phyloP scores from a whole-genome alignment of 2,113 vertebrate species.

The Istiophorus platypterus region DNA sequence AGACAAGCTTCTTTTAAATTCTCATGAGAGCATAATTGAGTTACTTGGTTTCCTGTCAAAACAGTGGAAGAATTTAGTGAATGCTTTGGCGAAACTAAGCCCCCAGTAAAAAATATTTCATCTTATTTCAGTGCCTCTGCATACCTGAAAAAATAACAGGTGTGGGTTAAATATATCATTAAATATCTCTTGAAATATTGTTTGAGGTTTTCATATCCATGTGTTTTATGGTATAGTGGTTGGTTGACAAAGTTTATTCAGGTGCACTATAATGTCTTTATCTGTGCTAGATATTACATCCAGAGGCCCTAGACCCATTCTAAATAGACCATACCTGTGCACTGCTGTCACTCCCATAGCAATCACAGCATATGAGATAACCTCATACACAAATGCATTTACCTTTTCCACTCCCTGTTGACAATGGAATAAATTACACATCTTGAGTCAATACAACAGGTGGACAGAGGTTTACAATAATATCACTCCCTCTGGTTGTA shows the following conservation, averaged over 20 bases:
- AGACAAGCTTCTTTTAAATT: conserved; percentile 1
- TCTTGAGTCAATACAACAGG: conserved; percentile 32
- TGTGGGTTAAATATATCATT: no score
- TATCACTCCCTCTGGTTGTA: not conserved
- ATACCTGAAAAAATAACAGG: not conserved
- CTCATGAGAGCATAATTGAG: not conserved
- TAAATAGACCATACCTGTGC: conserved; percentile 11
- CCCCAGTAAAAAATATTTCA: not conserved
- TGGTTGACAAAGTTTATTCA: not conserved
- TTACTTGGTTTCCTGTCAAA: not conserved
- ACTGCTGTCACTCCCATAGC: conserved; percentile 11
- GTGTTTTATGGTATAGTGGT: not conserved
- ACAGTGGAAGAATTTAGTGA: not conserved
- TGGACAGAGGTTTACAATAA: conserved; percentile 6
- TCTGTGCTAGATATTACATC: conserved; percentile 8
- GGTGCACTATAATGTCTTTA: not conserved
- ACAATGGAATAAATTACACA: conserved; percentile 26
- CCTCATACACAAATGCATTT: not conserved
- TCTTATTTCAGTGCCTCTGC: not conserved
- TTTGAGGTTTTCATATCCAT: no score
- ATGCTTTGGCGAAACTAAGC: not conserved
- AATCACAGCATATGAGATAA: conserved; percentile 61
- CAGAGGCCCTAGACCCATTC: not conserved
- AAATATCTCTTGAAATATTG: no score
- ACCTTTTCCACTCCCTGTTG: conserved; percentile 15